Base-by-base conservation (phyloP, 2,113 vertebrate species). In the Xiphophorus maculatus region DNA sequence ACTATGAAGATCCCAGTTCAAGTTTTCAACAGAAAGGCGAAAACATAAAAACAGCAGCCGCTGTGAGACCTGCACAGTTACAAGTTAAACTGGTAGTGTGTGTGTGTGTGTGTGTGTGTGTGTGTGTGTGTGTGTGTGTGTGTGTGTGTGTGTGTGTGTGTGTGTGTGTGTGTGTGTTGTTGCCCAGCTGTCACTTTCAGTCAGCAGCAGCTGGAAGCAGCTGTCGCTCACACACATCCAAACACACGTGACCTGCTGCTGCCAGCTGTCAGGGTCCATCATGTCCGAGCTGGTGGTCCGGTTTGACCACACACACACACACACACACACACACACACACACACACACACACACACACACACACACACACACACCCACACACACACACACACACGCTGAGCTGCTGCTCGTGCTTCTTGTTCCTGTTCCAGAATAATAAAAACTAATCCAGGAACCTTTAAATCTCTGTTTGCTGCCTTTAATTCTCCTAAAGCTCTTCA, bases 231-330 rank as follows among this genome's bases (percentile, higher is more conserved):
- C 44, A 71, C 40, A 74, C 27, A 71, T 35, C 32, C 40, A 33
- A 71, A 72, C 30, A 63, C 60, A 76, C 25, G 30, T 69, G 64
- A 75, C 79, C 88, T 73, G 58, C 58, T 84, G 73, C 75, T 60
- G 67, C 74, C 91, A 92, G 84, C 90, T 93, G 92, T 90, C 83
- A 33, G 35, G 60, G 80, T 51, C 35, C 79, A 54, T 87, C 86
- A 80, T 44, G 40, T 74, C 71, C 75, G 66, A 62, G 81, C 81
- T 84, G 80, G 87, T 91, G 87, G 90, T 87, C 88, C 42, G 1
- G 2, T 61, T 73, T n/a, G 51, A 51, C 1, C 73, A 33, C 73
- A 68, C 77, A 68, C 58, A 69, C 60, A 28, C 27, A 29, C 15
- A 63, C 62, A 32, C 62, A 30, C n/a, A n/a, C n/a, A 33, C 73